Conservation (phyloP, 2,113 vertebrate genomes). For the Lophotis ruficrista region DNA sequence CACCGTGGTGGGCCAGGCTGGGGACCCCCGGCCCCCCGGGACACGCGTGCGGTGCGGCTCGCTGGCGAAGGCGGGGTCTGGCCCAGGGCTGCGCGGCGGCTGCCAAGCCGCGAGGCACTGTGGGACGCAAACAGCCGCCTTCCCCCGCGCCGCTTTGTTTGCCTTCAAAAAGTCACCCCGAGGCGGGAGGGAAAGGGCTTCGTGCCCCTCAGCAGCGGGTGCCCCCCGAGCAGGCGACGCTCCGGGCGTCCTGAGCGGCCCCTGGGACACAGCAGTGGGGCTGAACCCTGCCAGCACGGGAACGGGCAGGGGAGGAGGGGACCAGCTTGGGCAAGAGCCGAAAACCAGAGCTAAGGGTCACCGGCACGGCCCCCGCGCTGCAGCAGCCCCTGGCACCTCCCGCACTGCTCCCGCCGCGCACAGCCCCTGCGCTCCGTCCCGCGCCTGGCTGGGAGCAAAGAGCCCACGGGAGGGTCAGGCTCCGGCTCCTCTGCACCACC, state of each 20-base stretch:
- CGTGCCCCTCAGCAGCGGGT: rapidly evolving
- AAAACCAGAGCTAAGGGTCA: slow-evolving; percentile 35
- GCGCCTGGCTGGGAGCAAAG: neutral
- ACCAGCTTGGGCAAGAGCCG: neutral
- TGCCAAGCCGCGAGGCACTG: slow-evolving; percentile 4
- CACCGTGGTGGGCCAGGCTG: neutral
- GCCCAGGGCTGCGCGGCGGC: rapidly evolving
- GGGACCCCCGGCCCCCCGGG: neutral
- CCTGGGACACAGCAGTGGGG: neutral
- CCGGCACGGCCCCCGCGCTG: neutral
- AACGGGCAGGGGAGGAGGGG: neutral
- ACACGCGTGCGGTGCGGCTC: rapidly evolving
- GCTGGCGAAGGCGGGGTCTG: neutral
- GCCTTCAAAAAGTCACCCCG: neutral
- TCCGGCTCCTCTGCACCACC: neutral
- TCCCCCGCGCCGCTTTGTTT: neutral
- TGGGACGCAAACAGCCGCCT: neutral
- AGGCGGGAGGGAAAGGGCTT: rapidly evolving
- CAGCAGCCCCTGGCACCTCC: neutral
- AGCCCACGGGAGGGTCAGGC: neutral
- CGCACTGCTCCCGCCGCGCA: neutral
- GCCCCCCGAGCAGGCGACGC: rapidly evolving
- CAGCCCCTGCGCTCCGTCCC: too few species aligned
- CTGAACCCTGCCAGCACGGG: neutral
- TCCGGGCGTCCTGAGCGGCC: rapidly evolving